Percentiles rank a stretch among this genome's conserved stretches.
Evolutionary conservation across 1,140 invertebrate genomes (phyloP).

Genomic region (Lepidostoma basale): DNA sequence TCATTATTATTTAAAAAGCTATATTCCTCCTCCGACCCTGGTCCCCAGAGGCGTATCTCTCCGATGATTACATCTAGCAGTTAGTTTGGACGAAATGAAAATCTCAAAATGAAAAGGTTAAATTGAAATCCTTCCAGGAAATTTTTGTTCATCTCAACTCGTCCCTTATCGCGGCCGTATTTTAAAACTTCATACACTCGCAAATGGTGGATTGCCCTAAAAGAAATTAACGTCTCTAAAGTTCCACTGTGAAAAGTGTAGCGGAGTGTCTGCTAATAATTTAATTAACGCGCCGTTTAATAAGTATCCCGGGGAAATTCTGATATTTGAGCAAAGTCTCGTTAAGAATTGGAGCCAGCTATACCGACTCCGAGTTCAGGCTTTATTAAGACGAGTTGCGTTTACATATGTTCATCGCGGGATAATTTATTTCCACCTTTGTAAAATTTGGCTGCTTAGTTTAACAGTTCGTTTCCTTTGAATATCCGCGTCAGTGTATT

Average conservation of each 20-base stretch:
- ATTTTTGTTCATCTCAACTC: conserved; percentile 5
- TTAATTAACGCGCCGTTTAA: conserved; percentile 4
- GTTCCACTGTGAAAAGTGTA: conserved; percentile 6
- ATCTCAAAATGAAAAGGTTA: conserved; percentile 20
- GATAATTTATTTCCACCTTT: too few relatives aligned
- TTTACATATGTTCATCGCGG: too few relatives aligned
- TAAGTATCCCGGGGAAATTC: too few relatives aligned
- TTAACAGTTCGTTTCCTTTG: too few relatives aligned
- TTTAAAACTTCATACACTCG: conserved; percentile 16
- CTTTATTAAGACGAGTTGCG: too few relatives aligned
- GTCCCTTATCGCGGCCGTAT: conserved; percentile 8
- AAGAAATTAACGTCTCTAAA: conserved; percentile 10
- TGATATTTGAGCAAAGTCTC: too few relatives aligned
- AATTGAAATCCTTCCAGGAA: conserved; percentile 17
- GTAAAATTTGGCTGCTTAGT: too few relatives aligned
- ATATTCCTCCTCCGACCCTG: too few relatives aligned
- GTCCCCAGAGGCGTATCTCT: conserved; percentile 1
- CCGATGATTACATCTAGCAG: conserved; percentile 5
- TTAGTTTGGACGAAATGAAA: conserved; percentile 19
- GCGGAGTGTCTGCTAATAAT: background rate
- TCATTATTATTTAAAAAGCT: too few relatives aligned
- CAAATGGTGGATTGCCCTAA: conserved; percentile 3
- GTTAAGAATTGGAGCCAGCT: too few relatives aligned
- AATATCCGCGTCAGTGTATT: too few relatives aligned
- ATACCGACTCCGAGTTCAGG: too few relatives aligned